Evolutionary conservation across 2,888 invertebrate genomes (phyloP).

Genomic region (Sialis fuliginosa): DNA sequence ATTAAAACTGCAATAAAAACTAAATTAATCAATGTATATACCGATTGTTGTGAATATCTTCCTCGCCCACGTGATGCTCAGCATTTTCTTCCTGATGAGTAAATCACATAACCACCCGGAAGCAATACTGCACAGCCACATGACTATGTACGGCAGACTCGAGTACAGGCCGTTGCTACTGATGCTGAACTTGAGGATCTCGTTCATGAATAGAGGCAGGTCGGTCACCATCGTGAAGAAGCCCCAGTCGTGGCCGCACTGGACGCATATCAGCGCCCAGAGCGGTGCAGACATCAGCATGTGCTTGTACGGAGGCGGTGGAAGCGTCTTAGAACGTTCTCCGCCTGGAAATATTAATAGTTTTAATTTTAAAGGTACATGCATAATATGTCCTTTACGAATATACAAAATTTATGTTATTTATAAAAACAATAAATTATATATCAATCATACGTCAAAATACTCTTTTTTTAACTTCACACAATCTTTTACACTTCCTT

Average conservation of each 20-base stretch:
- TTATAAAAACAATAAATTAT: no score
- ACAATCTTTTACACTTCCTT: no score
- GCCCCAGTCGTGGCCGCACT: conserved; percentile 53
- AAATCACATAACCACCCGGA: conserved; percentile 53
- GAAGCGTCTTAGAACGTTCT: conserved; percentile 32
- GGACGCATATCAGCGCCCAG: conserved; percentile 58
- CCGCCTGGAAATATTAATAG: conserved; percentile 2
- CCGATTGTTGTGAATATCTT: conserved; percentile 52
- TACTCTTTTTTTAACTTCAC: no score
- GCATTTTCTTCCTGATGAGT: conserved; percentile 37
- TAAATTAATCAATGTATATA: no score
- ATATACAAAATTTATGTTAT: no score
- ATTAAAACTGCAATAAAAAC: no score
- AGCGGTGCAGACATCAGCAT: conserved; percentile 51
- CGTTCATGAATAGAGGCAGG: conserved; percentile 50
- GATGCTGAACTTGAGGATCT: conserved; percentile 45
- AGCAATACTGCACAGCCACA: conserved; percentile 44
- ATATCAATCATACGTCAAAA: no score
- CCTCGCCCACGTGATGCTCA: conserved; percentile 36
- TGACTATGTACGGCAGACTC: conserved; percentile 43
- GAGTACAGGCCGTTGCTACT: conserved; percentile 42
- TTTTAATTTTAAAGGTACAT: no score
- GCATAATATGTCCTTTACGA: no score
- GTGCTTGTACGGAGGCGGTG: conserved; percentile 50
- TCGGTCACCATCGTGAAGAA: conserved; percentile 55